A percentile compares a stretch with the other conserved stretches of the same genome.
Evolutionary conservation across 2,113 vertebrate species (phyloP).

Genomic region (Gadus chalcogrammus): DNA sequence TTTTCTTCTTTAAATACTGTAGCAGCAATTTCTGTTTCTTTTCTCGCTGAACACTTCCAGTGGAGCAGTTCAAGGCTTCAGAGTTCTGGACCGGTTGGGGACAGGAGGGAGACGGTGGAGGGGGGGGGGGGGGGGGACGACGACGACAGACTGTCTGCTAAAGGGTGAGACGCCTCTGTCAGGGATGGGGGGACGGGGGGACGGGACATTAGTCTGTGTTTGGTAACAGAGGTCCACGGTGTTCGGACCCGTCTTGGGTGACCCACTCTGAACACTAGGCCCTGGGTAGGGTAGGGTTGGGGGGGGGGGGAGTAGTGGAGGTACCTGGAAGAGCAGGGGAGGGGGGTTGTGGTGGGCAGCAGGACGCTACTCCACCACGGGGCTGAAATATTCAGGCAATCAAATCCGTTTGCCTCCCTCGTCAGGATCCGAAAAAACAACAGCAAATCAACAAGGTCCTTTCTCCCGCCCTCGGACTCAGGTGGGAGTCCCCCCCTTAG

Average conservation of each 20-base stretch:
- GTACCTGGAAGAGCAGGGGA: not conserved
- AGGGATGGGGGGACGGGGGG: conserved; percentile 9
- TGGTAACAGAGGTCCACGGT: conserved; percentile 36
- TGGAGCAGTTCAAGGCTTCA: conserved; percentile 58
- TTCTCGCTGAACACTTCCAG: conserved; percentile 64
- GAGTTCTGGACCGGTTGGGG: conserved; percentile 39
- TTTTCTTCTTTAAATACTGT: conserved; percentile 72
- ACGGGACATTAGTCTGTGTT: conserved; percentile 26
- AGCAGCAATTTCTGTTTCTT: conserved; percentile 73
- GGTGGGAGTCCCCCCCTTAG: no score
- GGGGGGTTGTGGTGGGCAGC: conserved; percentile 33
- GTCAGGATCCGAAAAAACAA: no score
- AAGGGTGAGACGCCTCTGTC: conserved; percentile 47
- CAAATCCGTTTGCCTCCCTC: no score
- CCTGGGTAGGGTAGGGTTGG: conserved; percentile 9
- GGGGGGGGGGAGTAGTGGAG: conserved; percentile 13
- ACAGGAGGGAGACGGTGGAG: not conserved
- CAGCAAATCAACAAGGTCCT: no score
- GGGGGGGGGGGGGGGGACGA: conserved; percentile 36
- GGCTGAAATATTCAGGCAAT: conserved; percentile 22
- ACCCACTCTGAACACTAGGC: conserved; percentile 34
- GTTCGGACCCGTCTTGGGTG: conserved; percentile 20
- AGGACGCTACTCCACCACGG: conserved; percentile 39
- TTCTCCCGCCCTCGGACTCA: no score
- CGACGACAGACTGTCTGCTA: conserved; percentile 68